Conservation (phyloP, 64 coral and sea anemone species). For the Dendronephthya gigantea region DNA sequence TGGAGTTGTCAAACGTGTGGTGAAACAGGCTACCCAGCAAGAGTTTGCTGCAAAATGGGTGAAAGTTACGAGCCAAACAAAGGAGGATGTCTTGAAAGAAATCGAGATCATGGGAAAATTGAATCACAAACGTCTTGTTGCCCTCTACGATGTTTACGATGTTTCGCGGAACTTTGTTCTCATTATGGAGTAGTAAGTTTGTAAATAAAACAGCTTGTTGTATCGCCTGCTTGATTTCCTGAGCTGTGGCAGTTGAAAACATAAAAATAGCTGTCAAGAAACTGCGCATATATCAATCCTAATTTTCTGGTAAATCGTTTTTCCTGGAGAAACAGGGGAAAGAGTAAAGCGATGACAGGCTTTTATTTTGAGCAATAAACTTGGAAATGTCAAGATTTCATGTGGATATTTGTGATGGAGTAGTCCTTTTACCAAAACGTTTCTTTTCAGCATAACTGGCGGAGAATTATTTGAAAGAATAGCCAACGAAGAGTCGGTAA, state of each 20-base stretch:
- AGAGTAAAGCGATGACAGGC: too few species aligned
- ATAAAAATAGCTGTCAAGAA: too few species aligned
- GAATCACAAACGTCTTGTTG: constrained; percentile 86
- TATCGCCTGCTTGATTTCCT: background rate
- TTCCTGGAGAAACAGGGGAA: too few species aligned
- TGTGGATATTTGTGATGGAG: background rate
- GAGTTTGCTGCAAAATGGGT: constrained; percentile 84
- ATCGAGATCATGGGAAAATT: constrained; percentile 86
- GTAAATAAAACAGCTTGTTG: background rate
- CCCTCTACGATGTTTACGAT: constrained; percentile 67
- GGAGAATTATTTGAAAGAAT: constrained; percentile 89
- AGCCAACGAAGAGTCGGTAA: constrained; percentile 65
- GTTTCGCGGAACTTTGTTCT: constrained; percentile 52
- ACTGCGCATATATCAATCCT: too few species aligned
- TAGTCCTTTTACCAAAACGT: background rate
- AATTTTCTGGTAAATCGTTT: too few species aligned
- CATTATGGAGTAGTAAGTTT: constrained; percentile 89
- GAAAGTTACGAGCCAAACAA: constrained; percentile 47
- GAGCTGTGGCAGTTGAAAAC: too few species aligned
- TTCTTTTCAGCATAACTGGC: constrained; percentile 57
- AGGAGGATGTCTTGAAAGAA: constrained; percentile 75
- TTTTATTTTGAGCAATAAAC: too few species aligned
- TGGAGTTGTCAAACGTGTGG: constrained; percentile 82
- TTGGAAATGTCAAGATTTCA: background rate
- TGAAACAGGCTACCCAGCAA: constrained; percentile 11